A percentile compares a stretch with the other conserved stretches of the same genome.
These are phyloP conservation scores for Hipposideros armiger DNA, from an alignment of 2,113 vertebrate species.

Conservation along the genomic window DNA sequence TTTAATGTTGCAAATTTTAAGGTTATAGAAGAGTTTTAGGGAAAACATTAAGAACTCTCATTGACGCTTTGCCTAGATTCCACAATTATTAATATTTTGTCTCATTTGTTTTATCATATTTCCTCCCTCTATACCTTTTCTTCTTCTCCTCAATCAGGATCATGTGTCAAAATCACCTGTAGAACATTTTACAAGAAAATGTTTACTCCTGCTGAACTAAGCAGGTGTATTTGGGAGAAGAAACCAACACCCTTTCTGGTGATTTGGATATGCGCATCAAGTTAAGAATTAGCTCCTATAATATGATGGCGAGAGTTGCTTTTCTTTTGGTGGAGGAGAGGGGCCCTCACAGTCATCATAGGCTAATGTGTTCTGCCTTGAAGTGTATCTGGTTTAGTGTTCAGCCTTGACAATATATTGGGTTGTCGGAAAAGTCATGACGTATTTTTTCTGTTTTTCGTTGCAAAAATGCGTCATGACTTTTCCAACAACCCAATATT, in stretches of 20 bases:
- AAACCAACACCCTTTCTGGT: background rate
- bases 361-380: background rate
- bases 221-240: background rate
- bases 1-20: background rate
- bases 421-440: too few relatives aligned
- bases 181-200: background rate
- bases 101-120: background rate
- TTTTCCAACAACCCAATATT: background rate
- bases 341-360: background rate
- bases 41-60: background rate
- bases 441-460: too few relatives aligned
- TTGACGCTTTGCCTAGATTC: conserved; percentile 1
- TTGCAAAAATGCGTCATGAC: too few relatives aligned
- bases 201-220: background rate
- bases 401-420: background rate
- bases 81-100: background rate
- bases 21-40: background rate
- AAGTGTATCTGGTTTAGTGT: background rate
- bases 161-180: background rate
- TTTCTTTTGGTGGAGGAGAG: background rate
- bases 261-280: background rate
- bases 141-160: background rate
- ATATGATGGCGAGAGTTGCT: background rate
- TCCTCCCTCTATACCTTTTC: background rate
- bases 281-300: conserved; percentile 16